Evolutionary conservation across 2,797 vertebrate genomes (phyloP).

Genomic region (Ceyx erithaca): DNA sequence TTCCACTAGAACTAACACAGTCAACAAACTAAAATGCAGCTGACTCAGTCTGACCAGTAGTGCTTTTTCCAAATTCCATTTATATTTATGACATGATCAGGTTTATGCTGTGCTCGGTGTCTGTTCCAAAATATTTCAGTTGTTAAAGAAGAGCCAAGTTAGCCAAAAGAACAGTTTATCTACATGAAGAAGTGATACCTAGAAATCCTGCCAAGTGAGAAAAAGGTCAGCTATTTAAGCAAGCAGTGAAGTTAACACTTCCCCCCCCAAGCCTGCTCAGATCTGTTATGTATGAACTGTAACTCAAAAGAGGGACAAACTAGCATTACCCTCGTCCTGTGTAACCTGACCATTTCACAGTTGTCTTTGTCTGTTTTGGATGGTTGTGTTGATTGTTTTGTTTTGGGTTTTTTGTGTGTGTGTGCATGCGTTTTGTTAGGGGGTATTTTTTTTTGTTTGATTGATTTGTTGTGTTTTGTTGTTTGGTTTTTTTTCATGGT

Average conservation of each 20-base stretch:
- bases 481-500: no score
- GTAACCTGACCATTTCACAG: neutral
- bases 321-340: neutral
- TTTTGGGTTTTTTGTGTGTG: no score
- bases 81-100: neutral
- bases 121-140: constrained; percentile 9
- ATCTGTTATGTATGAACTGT: neutral
- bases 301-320: neutral
- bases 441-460: no score
- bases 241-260: neutral
- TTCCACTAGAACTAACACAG: neutral
- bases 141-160: constrained; percentile 21
- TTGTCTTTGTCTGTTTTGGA: neutral
- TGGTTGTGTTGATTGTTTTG: no score
- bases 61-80: neutral
- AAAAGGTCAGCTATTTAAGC: constrained; percentile 19
- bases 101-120: neutral
- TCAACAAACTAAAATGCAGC: neutral
- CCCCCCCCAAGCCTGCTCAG: neutral
- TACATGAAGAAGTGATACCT: neutral
- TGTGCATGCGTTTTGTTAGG: no score
- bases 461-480: no score
- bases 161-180: constrained; percentile 26
- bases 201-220: constrained; percentile 31
- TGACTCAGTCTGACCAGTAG: neutral